Base-by-base conservation (phyloP, 2,888 invertebrate species). In the Orgyia antiqua region DNA sequence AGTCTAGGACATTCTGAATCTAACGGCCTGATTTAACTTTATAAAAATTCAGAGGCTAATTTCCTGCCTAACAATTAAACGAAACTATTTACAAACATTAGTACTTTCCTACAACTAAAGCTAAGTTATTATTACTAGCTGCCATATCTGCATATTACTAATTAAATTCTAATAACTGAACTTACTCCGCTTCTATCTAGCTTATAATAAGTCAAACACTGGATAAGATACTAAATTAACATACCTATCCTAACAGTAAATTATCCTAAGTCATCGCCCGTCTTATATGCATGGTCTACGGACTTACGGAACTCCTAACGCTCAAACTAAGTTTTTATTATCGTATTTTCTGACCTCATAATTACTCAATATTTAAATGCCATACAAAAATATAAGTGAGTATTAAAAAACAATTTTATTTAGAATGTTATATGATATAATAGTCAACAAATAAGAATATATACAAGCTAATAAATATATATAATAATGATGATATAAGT, bases 211-310 rank as follows among this genome's bases (percentile, higher is more conserved):
- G 33, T 58, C 48, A 46, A 57, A 59, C 58, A 59, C 53, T 53
- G 51, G 51, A 61, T 54, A 44, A 40, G 44, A 48, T 49, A n/a
- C n/a, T n/a, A 53, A 40, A 42, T 36, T 38, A 40, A 39, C n/a
- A n/a, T 11, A 36, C 33, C 12, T 45, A 43, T 25, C 31, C 39
- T 46, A 45, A 42, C 27, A 21, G 10, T 24, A 29, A 26, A 27
- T 20, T 24, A 52, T 40, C 40, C 42, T 59, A 47, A 45, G 56
- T 56, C 65, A 62, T 65, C 63, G 56, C 61, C 62, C 52, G 56
- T 46, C 46, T 46, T 44, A 28, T 35, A 37, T 34, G 45, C 38
- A 43, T n/a, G n/a, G n/a, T n/a, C n/a, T n/a, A n/a, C n/a, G n/a
- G n/a, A n/a, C n/a, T n/a, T n/a, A n/a, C n/a, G n/a, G n/a, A n/a